These are phyloP conservation scores for Epinephelus awoara DNA, from an alignment of 2,797 vertebrate genomes.

Conservation along the genomic window DNA sequence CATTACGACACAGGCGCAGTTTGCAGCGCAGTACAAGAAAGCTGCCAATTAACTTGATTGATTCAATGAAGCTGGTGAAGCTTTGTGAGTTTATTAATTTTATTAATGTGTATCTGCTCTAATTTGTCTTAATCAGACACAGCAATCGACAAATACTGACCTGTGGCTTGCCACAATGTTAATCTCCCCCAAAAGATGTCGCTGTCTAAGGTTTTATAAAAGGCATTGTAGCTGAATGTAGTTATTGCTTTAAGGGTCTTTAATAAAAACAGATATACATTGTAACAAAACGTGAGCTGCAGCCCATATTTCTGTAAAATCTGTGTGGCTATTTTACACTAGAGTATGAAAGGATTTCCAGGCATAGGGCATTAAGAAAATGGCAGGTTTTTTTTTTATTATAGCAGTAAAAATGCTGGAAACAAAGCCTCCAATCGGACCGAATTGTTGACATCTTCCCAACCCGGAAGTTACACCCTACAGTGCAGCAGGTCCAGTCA, in stretches of 20 bases:
- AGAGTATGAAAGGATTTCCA: neutral
- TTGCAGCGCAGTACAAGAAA: neutral
- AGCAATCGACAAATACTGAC: neutral
- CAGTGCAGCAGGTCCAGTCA: constrained; percentile 51
- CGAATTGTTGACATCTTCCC: constrained; percentile 13
- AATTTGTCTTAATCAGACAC: neutral
- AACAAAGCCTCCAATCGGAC: neutral
- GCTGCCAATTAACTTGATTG: no score
- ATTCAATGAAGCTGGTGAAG: accelerated
- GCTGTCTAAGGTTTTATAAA: constrained; percentile 20
- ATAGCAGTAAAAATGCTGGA: neutral
- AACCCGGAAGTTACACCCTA: constrained; percentile 81
- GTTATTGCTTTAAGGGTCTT: neutral
- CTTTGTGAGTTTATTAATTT: neutral
- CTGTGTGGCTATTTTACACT: neutral
- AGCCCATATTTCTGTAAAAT: neutral
- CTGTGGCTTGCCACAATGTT: neutral
- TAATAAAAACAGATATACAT: neutral
- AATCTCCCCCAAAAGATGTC: constrained; percentile 37
- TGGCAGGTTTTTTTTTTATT: neutral
- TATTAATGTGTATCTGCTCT: neutral
- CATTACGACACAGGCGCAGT: no score
- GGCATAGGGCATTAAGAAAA: accelerated
- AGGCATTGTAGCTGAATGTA: neutral
- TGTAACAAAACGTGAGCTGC: neutral